Conservation (phyloP, 2,113 vertebrate genomes). For the Odocoileus virginianus region DNA sequence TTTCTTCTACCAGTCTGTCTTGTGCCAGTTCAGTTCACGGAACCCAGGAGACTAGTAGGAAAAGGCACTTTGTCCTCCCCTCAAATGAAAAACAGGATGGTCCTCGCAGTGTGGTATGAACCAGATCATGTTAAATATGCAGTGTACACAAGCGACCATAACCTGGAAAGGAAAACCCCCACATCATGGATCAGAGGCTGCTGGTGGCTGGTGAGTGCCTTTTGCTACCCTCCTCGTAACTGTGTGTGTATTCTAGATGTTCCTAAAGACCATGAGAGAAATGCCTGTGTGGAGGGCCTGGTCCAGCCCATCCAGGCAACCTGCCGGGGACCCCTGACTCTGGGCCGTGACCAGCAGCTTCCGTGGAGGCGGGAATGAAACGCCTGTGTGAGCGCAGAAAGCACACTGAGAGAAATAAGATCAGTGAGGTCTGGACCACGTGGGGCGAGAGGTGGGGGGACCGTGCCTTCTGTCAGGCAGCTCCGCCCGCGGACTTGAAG, state of each 20-base stretch:
- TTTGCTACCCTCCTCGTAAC: neutral
- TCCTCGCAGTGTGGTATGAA: accelerated
- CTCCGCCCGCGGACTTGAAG: neutral
- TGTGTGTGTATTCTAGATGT: neutral
- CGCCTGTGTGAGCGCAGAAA: accelerated
- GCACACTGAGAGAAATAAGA: neutral
- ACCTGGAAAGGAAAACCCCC: neutral
- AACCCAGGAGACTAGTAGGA: neutral
- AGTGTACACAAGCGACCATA: accelerated
- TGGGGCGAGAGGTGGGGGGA: accelerated
- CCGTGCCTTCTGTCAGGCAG: neutral
- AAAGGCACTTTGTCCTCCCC: neutral
- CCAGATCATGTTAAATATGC: accelerated
- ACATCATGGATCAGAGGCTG: accelerated
- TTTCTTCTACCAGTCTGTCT: neutral
- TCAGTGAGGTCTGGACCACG: neutral
- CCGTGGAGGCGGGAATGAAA: neutral
- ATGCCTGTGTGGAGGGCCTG: accelerated
- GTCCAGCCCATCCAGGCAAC: accelerated
- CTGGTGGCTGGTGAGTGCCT: neutral
- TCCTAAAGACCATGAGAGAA: neutral
- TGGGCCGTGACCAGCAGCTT: neutral
- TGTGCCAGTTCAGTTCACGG: neutral
- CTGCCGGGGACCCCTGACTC: neutral
- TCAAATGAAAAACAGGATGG: no score